Base-by-base conservation (phyloP, 2,888 invertebrate genomes). In the Hirudinaria manillensis region DNA sequence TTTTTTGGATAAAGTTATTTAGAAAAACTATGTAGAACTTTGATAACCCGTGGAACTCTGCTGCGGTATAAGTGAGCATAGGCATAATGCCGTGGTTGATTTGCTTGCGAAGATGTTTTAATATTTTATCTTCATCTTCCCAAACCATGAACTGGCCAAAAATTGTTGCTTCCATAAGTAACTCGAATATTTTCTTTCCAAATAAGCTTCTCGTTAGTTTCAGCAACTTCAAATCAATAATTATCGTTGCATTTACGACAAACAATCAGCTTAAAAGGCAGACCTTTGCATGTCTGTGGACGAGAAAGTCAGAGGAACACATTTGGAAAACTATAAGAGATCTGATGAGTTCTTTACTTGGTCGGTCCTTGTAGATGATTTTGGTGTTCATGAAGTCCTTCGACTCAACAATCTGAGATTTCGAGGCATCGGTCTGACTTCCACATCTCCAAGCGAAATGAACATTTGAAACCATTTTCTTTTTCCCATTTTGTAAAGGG, bases 121-220 rank as follows among this genome's bases (percentile, higher is more conserved):
- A 66, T 71, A 87, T 80, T 16, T 83, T 81, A 0, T 77, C 72
- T 0, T 78, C 75, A 13, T 79, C 82, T 29, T 85, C 84, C n/a
- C 86, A 86, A 6, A 85, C 87, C 45, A 87, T 86, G 81, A 87
- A 87, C 79, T 87, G 87, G 6, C 84, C 83, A 78, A 86, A 87
- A 29, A 87, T 80, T 4, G 86, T 85, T 27, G 82, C 82, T 27
- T 82, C 81, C 75, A 87, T 82, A 29, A 86, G 27, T 2, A 56
- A 77, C 7, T 81, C 80, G 76, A 83, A 82, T 73, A 81, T 74
- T 27, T 77, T 78, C 6, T 77, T 77, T 0, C 83, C 86, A 70
- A 84, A 80, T 32, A 84, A 29, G 24, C 73, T 75, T 32, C 81
- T 77, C 6, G 80, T 76, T 29, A 77, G 29, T 4, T 71, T 34